These are phyloP conservation scores for Helicorthomorpha holstii DNA, from an alignment of 1,140 invertebrate species.

Conservation along the genomic window DNA sequence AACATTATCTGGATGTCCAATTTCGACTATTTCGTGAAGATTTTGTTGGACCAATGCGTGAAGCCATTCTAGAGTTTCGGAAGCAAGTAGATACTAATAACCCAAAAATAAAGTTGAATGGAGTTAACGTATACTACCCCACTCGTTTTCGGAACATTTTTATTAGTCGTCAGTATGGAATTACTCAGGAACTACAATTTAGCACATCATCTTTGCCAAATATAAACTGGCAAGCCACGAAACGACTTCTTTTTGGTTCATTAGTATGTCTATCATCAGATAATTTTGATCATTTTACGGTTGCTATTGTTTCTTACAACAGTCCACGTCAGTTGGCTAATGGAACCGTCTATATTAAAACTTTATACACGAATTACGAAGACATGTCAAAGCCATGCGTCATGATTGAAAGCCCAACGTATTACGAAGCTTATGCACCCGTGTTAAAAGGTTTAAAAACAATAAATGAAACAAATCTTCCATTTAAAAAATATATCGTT, in stretches of 20 bases:
- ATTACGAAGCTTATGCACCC: slow-evolving; percentile 4
- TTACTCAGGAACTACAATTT: background rate
- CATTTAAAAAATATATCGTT: slow-evolving; percentile 5
- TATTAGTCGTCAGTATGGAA: too few relatives aligned
- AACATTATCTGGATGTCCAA: slow-evolving; percentile 60
- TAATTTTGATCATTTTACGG: slow-evolving; percentile 43
- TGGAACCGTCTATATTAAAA: slow-evolving; percentile 30
- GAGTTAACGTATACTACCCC: background rate
- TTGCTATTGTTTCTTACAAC: slow-evolving; percentile 43
- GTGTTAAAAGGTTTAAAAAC: slow-evolving; percentile 4
- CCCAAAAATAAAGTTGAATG: too few relatives aligned
- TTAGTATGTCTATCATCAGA: slow-evolving; percentile 49
- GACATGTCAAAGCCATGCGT: background rate
- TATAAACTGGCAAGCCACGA: slow-evolving; percentile 18
- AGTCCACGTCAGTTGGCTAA: slow-evolving; percentile 25
- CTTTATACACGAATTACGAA: slow-evolving; percentile 14
- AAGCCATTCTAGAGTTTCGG: background rate
- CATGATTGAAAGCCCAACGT: slow-evolving; percentile 5
- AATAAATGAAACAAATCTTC: background rate
- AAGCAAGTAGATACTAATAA: too few relatives aligned
- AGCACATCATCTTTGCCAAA: background rate
- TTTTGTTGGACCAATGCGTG: slow-evolving; percentile 5
- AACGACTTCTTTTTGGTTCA: slow-evolving; percentile 49
- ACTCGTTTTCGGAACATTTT: background rate
- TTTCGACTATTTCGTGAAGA: slow-evolving; percentile 58